Evolutionary conservation across 92 coral and sea anemone genomes (phyloP).

Genomic region (Meandrina meandrites): DNA sequence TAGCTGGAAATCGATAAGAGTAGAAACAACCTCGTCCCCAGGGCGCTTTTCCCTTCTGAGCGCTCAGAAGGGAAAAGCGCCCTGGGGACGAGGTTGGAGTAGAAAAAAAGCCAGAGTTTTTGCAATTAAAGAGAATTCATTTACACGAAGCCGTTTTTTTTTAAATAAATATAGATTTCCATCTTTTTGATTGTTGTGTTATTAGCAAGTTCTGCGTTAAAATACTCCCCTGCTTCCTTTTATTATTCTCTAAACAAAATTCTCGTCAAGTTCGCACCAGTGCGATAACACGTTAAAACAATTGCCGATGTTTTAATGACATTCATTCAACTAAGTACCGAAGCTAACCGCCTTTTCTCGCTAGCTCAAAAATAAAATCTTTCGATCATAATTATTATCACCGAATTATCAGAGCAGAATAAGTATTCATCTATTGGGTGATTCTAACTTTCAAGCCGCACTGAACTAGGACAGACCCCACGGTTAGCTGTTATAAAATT

Average conservation of each 20-base stretch:
- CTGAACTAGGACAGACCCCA: neutral
- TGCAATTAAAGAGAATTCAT: neutral
- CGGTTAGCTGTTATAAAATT: neutral
- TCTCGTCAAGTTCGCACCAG: neutral
- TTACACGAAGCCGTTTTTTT: neutral
- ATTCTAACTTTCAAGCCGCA: neutral
- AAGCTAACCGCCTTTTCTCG: neutral
- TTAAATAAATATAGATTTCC: neutral
- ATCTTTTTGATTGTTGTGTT: neutral
- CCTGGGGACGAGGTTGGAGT: too few relatives aligned
- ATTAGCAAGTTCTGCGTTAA: neutral
- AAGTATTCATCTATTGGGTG: neutral
- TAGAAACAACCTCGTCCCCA: too few relatives aligned
- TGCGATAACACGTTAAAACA: neutral
- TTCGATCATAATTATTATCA: neutral
- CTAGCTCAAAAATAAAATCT: neutral
- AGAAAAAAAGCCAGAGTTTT: neutral
- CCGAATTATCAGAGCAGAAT: neutral
- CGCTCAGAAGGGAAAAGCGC: too few relatives aligned
- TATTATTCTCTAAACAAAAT: neutral
- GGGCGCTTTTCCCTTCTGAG: too few relatives aligned
- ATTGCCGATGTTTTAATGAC: slow-evolving; percentile 3
- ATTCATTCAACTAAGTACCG: neutral
- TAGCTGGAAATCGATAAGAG: neutral
- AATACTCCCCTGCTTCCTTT: neutral